Conservation (phyloP, 1,140 invertebrate genomes). For the Carposina sasakii region DNA sequence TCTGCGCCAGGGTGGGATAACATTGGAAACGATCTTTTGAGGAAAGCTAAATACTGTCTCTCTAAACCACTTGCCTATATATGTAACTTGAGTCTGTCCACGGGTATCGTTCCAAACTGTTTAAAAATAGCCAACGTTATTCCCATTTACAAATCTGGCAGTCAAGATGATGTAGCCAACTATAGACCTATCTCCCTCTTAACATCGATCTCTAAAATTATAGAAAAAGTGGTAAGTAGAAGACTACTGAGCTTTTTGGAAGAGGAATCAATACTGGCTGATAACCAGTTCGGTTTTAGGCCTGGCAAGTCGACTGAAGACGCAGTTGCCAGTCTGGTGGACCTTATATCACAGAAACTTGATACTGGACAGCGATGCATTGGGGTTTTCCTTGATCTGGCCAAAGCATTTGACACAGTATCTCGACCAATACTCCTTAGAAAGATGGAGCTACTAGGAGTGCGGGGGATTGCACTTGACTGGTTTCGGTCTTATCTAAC, state of each 20-base stretch:
- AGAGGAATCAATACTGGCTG: background rate
- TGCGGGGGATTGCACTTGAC: background rate
- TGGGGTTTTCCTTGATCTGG: constrained; percentile 7
- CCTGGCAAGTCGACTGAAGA: background rate
- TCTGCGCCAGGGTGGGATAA: too few species aligned
- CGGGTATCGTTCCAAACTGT: background rate
- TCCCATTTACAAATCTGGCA: constrained; percentile 9
- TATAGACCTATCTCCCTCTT: constrained; percentile 10
- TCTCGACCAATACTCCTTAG: background rate
- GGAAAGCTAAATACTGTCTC: too few species aligned
- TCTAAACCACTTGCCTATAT: background rate
- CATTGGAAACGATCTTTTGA: too few species aligned
- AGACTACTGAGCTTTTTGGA: constrained; percentile 7
- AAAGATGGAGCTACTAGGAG: background rate
- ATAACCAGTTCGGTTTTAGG: constrained; percentile 13
- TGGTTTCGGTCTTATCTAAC: background rate
- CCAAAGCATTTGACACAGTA: constrained; percentile 13
- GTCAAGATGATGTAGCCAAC: constrained; percentile 1
- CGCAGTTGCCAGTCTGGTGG: constrained; percentile 1
- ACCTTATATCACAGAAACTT: constrained; percentile 1
- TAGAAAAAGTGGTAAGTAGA: constrained; percentile 12
- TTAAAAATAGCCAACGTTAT: constrained; percentile 5
- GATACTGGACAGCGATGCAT: constrained; percentile 2
- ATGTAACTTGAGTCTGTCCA: background rate
- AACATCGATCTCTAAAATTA: constrained; percentile 5